A percentile compares a stretch with the other conserved stretches of the same genome.
Conservation (phyloP, 64 coral and sea anemone species). For the Stichodactyla mertensii region DNA sequence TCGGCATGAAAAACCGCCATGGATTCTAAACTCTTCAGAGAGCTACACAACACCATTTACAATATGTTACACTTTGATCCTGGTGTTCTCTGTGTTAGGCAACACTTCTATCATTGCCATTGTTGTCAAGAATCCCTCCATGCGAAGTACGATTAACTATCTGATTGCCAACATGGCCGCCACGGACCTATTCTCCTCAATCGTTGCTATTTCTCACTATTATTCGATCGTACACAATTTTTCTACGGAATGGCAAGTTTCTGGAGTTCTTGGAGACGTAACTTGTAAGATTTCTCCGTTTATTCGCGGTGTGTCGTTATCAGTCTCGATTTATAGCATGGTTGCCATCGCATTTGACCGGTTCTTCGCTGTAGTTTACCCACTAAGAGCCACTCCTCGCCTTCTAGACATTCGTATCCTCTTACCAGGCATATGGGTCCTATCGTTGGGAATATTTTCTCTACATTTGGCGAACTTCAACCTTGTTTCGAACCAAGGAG, state of each 20-base stretch:
- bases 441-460: not conserved
- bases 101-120: conserved; percentile 47
- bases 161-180: conserved; percentile 71
- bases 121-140: conserved; percentile 33
- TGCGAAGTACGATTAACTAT: conserved; percentile 48
- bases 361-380: not conserved
- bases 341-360: not conserved
- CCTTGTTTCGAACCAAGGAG: not conserved
- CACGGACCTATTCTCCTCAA: conserved; percentile 35
- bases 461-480: not conserved
- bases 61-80: conserved; percentile 26
- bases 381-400: not conserved
- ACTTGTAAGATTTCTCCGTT: not conserved
- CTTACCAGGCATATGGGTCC: not conserved
- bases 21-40: not conserved
- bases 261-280: not conserved
- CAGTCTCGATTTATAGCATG: not conserved
- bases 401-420: not conserved
- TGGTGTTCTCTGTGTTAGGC: conserved; percentile 31
- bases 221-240: not conserved
- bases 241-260: not conserved
- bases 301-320: not conserved
- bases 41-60: not conserved
- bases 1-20: not conserved
- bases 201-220: conserved; percentile 26